Evolutionary conservation across 2,797 vertebrate genomes (phyloP).

Genomic region (Periophthalmus magnuspinnatus): DNA sequence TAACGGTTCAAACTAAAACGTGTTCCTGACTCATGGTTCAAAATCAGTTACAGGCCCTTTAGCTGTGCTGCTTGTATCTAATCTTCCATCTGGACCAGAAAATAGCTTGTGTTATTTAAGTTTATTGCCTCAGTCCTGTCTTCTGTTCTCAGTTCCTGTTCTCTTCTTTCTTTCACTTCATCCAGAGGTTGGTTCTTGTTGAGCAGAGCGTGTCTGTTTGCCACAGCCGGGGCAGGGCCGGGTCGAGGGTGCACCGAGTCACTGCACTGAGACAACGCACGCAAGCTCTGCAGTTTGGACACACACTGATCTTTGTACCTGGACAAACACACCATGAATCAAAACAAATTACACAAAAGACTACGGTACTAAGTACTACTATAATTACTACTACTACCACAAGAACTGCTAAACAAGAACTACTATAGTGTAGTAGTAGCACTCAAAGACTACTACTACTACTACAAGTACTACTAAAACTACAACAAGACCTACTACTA

Average conservation of each 20-base stretch:
- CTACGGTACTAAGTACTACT: too few relatives aligned
- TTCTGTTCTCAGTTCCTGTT: conserved; percentile 25
- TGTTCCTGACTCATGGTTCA: too few relatives aligned
- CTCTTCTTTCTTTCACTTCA: conserved; percentile 27
- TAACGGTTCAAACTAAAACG: too few relatives aligned
- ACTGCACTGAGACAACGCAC: conserved; percentile 7
- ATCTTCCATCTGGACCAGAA: conserved; percentile 48
- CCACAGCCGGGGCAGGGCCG: conserved; percentile 8
- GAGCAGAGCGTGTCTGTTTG: conserved; percentile 58
- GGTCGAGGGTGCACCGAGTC: conserved; percentile 12
- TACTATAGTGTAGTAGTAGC: not conserved
- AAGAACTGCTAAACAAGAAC: not conserved
- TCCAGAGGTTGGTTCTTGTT: conserved; percentile 26
- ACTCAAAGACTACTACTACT: not conserved
- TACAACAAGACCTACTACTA: not conserved
- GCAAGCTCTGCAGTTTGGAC: conserved; percentile 52
- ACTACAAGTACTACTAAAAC: not conserved
- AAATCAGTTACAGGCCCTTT: too few relatives aligned
- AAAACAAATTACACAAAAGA: not conserved
- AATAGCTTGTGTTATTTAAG: conserved; percentile 77
- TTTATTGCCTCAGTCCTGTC: conserved; percentile 45
- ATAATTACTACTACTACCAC: not conserved
- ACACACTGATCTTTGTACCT: conserved; percentile 61
- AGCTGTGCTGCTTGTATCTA: not conserved
- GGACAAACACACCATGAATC: not conserved